Conservation (phyloP, 35 echinoderm and acorn worm species). For the Ophiothrix spiculata region DNA sequence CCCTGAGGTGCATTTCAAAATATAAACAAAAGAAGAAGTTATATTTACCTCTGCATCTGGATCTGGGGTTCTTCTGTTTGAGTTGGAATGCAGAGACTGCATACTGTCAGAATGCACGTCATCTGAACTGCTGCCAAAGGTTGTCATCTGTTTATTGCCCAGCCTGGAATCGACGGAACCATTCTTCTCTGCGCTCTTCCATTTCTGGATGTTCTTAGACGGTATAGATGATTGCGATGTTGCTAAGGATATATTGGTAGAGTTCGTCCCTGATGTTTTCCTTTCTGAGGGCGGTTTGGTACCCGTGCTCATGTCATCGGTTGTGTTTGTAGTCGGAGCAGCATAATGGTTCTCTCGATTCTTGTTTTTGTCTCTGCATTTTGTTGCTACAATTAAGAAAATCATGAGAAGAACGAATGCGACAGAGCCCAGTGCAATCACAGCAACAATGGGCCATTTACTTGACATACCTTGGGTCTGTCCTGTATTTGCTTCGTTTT, state of each 20-base stretch:
- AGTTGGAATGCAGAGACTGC: conserved; percentile 35
- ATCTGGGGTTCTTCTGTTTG: conserved; percentile 53
- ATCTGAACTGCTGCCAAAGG: conserved; percentile 88
- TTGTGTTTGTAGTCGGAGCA: background rate
- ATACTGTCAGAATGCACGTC: conserved; percentile 71
- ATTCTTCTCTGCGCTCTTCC: conserved; percentile 53
- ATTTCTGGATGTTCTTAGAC: conserved; percentile 95
- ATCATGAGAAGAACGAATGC: conserved; percentile 74
- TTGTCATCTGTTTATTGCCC: conserved; percentile 80
- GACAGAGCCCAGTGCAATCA: conserved; percentile 65
- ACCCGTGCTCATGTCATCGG: background rate
- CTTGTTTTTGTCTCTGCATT: conserved; percentile 48
- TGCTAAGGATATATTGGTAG: conserved; percentile 37
- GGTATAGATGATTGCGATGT: conserved; percentile 61
- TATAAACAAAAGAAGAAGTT: background rate
- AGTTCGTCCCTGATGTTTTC: conserved; percentile 60
- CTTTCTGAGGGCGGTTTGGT: conserved; percentile 8
- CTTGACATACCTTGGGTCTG: background rate
- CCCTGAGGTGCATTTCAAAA: background rate
- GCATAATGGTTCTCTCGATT: conserved; percentile 16
- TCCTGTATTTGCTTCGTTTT: background rate
- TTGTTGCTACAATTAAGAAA: conserved; percentile 70
- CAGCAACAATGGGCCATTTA: conserved; percentile 78
- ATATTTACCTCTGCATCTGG: conserved; percentile 76
- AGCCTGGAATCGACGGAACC: conserved; percentile 58